Percentiles rank a stretch among this genome's conserved stretches.
phyloP scores from a whole-genome alignment of 35 echinoderm and acorn worm species.

The Stichopus chloronotus region DNA sequence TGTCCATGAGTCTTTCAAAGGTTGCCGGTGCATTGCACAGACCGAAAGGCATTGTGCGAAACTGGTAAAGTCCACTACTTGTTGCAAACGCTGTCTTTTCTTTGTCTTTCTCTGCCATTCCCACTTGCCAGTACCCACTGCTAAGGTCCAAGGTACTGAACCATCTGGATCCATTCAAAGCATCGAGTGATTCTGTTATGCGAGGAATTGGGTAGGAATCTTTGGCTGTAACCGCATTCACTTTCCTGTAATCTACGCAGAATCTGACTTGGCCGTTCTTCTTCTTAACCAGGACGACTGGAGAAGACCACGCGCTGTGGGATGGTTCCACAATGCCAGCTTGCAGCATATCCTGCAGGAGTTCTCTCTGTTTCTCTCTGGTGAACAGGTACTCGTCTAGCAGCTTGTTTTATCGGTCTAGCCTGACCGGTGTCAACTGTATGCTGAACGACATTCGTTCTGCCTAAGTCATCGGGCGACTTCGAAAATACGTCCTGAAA shows the following conservation, averaged over 20 bases:
- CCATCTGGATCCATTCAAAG: slow-evolving; percentile 53
- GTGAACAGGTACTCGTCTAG: slow-evolving; percentile 52
- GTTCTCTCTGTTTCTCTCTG: slow-evolving; percentile 49
- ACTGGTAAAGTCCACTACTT: slow-evolving; percentile 20
- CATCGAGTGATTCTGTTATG: slow-evolving; percentile 74
- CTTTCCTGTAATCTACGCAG: slow-evolving; percentile 67
- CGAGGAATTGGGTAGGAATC: slow-evolving; percentile 69
- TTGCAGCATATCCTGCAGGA: slow-evolving; percentile 61
- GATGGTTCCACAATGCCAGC: slow-evolving; percentile 62
- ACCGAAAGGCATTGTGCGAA: slow-evolving; percentile 48
- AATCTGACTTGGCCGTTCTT: slow-evolving; percentile 57
- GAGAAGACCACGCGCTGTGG: slow-evolving; percentile 69
- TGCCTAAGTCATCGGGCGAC: slow-evolving; percentile 40
- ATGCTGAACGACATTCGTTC: slow-evolving; percentile 52
- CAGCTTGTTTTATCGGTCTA: slow-evolving; percentile 42
- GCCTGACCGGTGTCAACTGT: slow-evolving; percentile 53
- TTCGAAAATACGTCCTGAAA: slow-evolving; percentile 35
- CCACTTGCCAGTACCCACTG: slow-evolving; percentile 67
- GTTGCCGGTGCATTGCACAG: slow-evolving; percentile 45
- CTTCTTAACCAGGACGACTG: slow-evolving; percentile 70
- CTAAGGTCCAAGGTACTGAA: slow-evolving; percentile 65
- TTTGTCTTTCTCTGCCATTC: slow-evolving; percentile 23
- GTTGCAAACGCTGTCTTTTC: slow-evolving; percentile 44
- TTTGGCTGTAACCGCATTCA: slow-evolving; percentile 36
- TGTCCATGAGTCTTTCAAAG: slow-evolving; percentile 54